A percentile compares a stretch with the other conserved stretches of the same genome.
Conservation (phyloP, 2,113 vertebrate genomes). For the Cricetomys ansorgei region DNA sequence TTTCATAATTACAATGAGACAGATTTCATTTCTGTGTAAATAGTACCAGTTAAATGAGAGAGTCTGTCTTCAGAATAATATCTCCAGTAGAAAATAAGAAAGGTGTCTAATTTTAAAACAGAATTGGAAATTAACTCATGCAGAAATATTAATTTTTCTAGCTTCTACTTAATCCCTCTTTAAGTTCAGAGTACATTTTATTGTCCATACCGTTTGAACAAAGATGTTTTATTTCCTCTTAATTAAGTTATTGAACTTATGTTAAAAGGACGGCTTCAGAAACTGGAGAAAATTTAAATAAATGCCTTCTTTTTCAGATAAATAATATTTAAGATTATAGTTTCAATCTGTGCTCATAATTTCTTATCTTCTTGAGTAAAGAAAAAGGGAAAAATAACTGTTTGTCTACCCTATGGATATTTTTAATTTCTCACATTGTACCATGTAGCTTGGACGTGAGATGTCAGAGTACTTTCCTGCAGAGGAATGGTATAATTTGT, state of each 20-base stretch:
- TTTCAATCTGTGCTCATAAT: neutral
- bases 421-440: neutral
- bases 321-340: neutral
- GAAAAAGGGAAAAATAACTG: neutral
- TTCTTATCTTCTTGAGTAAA: neutral
- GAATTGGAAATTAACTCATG: constrained; percentile 75
- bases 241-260: constrained; percentile 67
- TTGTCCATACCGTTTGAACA: constrained; percentile 60
- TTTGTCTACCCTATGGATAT: neutral
- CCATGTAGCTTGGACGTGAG: neutral
- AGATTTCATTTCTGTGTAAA: constrained; percentile 63
- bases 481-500: neutral
- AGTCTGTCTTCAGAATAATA: constrained; percentile 41
- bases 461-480: neutral
- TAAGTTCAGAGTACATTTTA: constrained; percentile 58
- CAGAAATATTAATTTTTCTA: constrained; percentile 74
- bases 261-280: constrained; percentile 38
- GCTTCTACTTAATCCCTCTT: constrained; percentile 62
- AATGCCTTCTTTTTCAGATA: constrained; percentile 20
- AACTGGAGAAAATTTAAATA: constrained; percentile 52
- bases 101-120: constrained; percentile 70
- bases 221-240: constrained; percentile 60
- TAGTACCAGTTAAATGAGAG: constrained; percentile 61
- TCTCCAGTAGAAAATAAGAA: constrained; percentile 67
- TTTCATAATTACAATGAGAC: constrained; percentile 44